A percentile compares a stretch with the other conserved stretches of the same genome.
Conservation (phyloP, 2,797 vertebrate genomes). For the Myiotriccus ornatus region DNA sequence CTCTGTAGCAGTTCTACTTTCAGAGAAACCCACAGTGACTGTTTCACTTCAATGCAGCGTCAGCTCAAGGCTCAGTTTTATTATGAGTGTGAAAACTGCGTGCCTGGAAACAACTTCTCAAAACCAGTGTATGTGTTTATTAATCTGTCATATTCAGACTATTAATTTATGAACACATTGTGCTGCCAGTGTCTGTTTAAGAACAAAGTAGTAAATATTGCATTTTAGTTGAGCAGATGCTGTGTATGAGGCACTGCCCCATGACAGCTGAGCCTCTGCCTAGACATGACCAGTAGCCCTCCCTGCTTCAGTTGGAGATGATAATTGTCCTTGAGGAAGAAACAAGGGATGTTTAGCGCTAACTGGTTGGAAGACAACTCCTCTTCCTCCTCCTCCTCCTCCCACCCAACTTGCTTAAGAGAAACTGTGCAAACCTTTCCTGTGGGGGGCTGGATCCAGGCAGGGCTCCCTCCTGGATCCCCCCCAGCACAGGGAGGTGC, state of each 20-base stretch:
- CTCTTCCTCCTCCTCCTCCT: not conserved
- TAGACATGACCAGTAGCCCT: not conserved
- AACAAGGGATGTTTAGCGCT: fast-evolving
- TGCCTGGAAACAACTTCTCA: not conserved
- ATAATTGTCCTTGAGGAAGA: not conserved
- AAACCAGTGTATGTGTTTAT: not conserved
- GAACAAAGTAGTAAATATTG: not conserved
- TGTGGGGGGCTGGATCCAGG: not conserved
- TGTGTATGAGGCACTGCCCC: not conserved
- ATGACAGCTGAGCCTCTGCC: not conserved
- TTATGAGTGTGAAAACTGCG: not conserved
- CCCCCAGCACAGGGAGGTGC: not conserved
- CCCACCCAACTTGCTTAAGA: not conserved
- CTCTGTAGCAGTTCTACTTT: not conserved
- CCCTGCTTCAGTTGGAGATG: not conserved
- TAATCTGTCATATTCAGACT: not conserved
- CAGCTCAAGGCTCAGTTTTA: not conserved
- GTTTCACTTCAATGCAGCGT: fast-evolving
- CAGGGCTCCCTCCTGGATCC: not conserved
- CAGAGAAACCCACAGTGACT: fast-evolving
- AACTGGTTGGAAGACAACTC: not conserved
- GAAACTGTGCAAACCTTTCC: not conserved
- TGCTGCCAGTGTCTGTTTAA: not conserved
- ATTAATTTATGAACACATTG: fast-evolving
- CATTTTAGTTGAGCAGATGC: not conserved